Base-by-base conservation (phyloP, 2,888 invertebrate genomes). In the Catocala nupta region DNA sequence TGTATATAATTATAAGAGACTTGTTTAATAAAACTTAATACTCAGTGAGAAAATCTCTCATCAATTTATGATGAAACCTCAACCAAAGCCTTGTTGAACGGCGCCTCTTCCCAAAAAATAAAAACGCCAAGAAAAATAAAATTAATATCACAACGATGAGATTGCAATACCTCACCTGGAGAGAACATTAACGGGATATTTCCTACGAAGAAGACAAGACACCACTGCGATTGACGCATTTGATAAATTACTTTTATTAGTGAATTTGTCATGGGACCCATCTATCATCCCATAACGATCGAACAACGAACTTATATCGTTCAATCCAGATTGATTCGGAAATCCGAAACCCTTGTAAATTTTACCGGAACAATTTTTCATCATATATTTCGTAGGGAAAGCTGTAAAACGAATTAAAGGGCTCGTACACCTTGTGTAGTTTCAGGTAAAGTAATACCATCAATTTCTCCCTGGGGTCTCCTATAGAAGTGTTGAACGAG, bases 191-290 rank as follows among this genome's bases (percentile, higher is more conserved):
- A 60, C 58, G 63, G 48, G 54, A 66, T 57, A 68, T 65, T 58
- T 50, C 50, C 51, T 70, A 16, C 25, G 73, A 68, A 75, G 67
- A 76, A 73, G 74, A 77, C 63, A 65, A 59, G 74, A 77, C 77
- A 80, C 72, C 78, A 77, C 78, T 87, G 85, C 63, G 70, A 70
- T 71, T 81, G 88, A 86, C 87, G 75, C 79, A 75, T 78, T 81
- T 90, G 90, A 90, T 89, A 87, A 89, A 90, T 90, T 85, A 85
- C 86, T 84, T 85, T 85, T 86, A 90, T 87, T 87, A 86, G 82
- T 78, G 77, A 72, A 85, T 82, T 82, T 80, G 85, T 82, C 84
- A 76, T 75, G 74, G 74, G 80, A 73, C 68, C 75, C 81, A 86
- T 86, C 84, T 61, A 86, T 86, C 86, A 85, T 77, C 56, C 68